Evolutionary conservation across 1,140 invertebrate species (phyloP).

Genomic region (Drosophila eugracilis): DNA sequence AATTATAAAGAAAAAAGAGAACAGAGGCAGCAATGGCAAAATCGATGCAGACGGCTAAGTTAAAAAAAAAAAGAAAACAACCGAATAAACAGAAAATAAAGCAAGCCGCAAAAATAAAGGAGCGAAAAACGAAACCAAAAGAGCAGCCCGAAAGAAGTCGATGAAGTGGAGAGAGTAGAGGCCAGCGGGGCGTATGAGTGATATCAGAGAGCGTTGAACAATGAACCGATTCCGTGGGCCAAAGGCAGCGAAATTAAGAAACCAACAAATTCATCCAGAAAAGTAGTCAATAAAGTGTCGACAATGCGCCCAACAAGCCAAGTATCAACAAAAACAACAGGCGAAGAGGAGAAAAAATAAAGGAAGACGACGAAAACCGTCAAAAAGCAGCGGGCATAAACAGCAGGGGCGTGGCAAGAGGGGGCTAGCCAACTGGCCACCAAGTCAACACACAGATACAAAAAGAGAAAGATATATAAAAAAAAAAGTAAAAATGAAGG

Average conservation of each 20-base stretch:
- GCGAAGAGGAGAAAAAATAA: slow-evolving; percentile 16
- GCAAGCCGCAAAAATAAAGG: slow-evolving; percentile 4
- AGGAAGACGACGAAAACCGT: slow-evolving; percentile 60
- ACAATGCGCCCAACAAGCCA: slow-evolving; percentile 72
- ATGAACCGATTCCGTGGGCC: slow-evolving; percentile 36
- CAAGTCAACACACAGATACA: slow-evolving; percentile 32
- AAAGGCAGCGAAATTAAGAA: slow-evolving; percentile 75
- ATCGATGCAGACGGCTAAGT: slow-evolving; percentile 69
- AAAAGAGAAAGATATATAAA: slow-evolving; percentile 7
- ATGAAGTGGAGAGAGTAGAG: slow-evolving; percentile 23
- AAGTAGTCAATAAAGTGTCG: slow-evolving; percentile 84
- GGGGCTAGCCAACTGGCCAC: slow-evolving; percentile 31
- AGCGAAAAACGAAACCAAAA: slow-evolving; percentile 51
- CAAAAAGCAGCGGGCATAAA: slow-evolving; percentile 77
- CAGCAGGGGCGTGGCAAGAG: slow-evolving; percentile 36
- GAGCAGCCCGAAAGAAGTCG: slow-evolving; percentile 13
- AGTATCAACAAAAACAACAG: slow-evolving; percentile 51
- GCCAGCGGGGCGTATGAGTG: slow-evolving; percentile 71
- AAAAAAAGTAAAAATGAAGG: slow-evolving; percentile 10
- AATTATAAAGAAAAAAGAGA: slow-evolving; percentile 65
- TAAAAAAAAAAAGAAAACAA: slow-evolving; percentile 48
- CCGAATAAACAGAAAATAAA: slow-evolving; percentile 42
- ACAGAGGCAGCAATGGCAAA: slow-evolving; percentile 54
- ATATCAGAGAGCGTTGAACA: slow-evolving; percentile 59
- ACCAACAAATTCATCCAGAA: slow-evolving; percentile 83